These are phyloP conservation scores for Zosterops japonicus DNA, from an alignment of 2,113 vertebrate species.

Conservation along the genomic window DNA sequence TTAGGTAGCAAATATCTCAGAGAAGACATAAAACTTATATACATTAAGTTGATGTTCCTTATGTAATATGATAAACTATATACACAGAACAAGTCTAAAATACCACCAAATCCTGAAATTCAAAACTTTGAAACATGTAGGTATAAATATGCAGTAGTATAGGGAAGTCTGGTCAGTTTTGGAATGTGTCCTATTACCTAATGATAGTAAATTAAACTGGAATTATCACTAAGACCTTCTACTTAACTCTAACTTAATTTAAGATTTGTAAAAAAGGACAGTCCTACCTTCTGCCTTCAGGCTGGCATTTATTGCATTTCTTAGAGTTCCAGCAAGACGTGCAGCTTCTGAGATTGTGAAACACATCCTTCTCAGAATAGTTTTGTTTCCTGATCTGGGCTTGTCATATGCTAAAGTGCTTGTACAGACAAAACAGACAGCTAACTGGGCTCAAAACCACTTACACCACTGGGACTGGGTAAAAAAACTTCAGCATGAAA, in stretches of 20 bases:
- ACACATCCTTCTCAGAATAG: neutral
- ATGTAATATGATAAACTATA: neutral
- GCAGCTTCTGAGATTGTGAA: neutral
- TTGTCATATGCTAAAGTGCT: neutral
- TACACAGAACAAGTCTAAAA: neutral
- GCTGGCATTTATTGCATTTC: neutral
- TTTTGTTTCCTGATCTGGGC: neutral
- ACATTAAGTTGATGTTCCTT: neutral
- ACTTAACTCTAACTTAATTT: neutral
- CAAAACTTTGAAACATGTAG: neutral
- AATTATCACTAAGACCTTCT: neutral
- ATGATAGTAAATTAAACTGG: neutral
- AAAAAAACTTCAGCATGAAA: neutral
- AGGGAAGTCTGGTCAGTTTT: neutral
- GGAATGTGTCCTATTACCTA: neutral
- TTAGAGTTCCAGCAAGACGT: neutral
- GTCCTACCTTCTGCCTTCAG: neutral
- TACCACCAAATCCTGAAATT: neutral
- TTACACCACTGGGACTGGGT: rapidly evolving
- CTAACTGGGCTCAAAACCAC: neutral
- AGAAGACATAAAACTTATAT: neutral
- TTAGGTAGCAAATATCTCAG: neutral
- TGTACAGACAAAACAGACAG: neutral
- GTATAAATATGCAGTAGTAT: neutral
- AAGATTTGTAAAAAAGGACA: neutral